phyloP scores from a whole-genome alignment of 1,140 invertebrate species.

The Rhagoletis zephyria region DNA sequence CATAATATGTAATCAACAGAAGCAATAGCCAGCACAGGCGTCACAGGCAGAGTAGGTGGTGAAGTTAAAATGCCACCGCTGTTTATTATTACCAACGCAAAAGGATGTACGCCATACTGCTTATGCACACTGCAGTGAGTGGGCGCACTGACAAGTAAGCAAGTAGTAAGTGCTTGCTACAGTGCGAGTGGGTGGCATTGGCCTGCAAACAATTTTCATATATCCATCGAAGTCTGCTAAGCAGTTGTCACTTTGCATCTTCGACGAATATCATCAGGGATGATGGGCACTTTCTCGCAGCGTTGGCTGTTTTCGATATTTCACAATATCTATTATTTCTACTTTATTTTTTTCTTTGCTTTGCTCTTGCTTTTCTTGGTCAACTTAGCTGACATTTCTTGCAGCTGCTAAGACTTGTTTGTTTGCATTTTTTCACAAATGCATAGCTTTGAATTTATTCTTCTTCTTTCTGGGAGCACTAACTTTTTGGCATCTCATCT shows the following conservation, averaged over 20 bases:
- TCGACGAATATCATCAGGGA: slow-evolving; percentile 1
- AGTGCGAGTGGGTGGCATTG: background rate
- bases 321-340: background rate
- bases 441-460: slow-evolving; percentile 38
- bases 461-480: background rate
- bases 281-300: slow-evolving; percentile 43
- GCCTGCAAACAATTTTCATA: background rate
- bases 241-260: slow-evolving; percentile 52
- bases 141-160: background rate
- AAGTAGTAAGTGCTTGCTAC: background rate
- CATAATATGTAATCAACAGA: background rate
- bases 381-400: slow-evolving; percentile 13
- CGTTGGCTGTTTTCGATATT: slow-evolving; percentile 24
- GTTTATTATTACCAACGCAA: background rate
- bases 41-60: background rate
- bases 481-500: slow-evolving; percentile 50
- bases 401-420: slow-evolving; percentile 38
- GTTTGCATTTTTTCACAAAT: slow-evolving; percentile 37
- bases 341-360: background rate
- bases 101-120: background rate
- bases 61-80: slow-evolving; percentile 20
- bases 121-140: no score
- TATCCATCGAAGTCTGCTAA: background rate
- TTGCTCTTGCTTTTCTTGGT: background rate
- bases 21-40: background rate